phyloP scores from a whole-genome alignment of 2,888 invertebrate species.

The Meta bourneti region DNA sequence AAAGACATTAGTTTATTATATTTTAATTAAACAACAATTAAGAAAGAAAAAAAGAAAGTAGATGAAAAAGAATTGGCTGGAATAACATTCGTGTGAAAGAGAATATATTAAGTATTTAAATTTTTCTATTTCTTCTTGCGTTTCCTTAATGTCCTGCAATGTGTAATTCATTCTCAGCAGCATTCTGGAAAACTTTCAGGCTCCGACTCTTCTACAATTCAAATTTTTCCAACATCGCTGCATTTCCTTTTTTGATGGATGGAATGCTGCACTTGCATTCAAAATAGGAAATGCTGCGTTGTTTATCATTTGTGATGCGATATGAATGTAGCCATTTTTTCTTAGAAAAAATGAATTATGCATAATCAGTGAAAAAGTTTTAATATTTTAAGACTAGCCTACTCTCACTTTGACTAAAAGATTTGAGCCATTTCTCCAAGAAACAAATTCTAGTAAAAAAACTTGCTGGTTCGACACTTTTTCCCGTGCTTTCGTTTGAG shows the following conservation, averaged over 20 bases:
- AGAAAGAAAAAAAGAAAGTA: no score
- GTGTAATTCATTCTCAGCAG: neutral
- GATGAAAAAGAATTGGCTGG: no score
- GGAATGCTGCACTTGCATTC: neutral
- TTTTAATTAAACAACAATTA: no score
- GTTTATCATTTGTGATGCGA: conserved; percentile 9
- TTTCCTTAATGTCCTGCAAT: neutral
- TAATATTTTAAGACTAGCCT: neutral
- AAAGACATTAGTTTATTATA: no score
- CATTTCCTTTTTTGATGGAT: neutral
- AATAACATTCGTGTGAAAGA: no score
- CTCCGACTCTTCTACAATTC: conserved; percentile 1
- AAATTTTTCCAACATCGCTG: conserved; percentile 5
- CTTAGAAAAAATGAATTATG: conserved; percentile 22
- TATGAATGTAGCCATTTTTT: conserved; percentile 8
- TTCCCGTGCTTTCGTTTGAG: neutral
- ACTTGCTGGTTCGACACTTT: neutral
- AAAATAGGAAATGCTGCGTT: neutral
- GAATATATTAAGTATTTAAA: no score
- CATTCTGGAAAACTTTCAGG: neutral
- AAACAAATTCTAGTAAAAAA: neutral
- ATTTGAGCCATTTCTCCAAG: neutral
- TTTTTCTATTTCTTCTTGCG: neutral
- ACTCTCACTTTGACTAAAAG: conserved; percentile 6
- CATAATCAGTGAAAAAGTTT: neutral